These are phyloP conservation scores for Platycheirus rosarum DNA, from an alignment of 2,888 invertebrate genomes.

Conservation along the genomic window DNA sequence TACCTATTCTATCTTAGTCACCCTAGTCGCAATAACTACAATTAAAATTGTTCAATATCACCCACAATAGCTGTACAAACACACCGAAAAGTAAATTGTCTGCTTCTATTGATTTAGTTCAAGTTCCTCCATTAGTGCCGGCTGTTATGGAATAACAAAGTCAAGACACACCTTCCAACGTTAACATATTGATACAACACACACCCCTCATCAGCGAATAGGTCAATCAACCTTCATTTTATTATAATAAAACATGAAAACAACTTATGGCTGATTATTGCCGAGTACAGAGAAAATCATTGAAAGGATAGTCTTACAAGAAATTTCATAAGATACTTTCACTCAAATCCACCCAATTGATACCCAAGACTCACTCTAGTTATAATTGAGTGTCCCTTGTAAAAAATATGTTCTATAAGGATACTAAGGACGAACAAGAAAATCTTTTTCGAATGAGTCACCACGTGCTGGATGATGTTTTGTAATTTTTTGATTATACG, in stretches of 20 bases:
- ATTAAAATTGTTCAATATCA: not conserved
- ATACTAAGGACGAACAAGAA: constrained; percentile 20
- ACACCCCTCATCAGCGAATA: constrained; percentile 38
- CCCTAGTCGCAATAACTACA: no score
- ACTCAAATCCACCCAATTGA: constrained; percentile 39
- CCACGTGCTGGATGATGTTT: constrained; percentile 52
- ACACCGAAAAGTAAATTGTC: constrained; percentile 1
- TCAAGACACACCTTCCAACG: constrained; percentile 43
- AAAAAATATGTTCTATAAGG: constrained; percentile 14
- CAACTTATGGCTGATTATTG: not conserved
- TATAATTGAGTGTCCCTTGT: constrained; percentile 15
- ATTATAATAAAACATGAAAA: constrained; percentile 17
- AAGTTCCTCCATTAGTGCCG: not conserved
- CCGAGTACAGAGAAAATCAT: not conserved
- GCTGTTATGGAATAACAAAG: constrained; percentile 3
- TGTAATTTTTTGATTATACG: not conserved
- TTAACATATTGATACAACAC: constrained; percentile 11
- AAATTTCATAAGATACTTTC: constrained; percentile 2
- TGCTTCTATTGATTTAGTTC: constrained; percentile 5
- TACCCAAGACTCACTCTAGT: constrained; percentile 46
- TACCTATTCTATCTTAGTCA: no score
- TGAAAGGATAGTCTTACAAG: not conserved
- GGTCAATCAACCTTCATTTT: constrained; percentile 53
- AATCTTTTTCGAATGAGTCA: constrained; percentile 58
- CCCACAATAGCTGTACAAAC: not conserved